Evolutionary conservation across 2,888 invertebrate species (phyloP).

Genomic region (Himalopsyche kuldschensis): DNA sequence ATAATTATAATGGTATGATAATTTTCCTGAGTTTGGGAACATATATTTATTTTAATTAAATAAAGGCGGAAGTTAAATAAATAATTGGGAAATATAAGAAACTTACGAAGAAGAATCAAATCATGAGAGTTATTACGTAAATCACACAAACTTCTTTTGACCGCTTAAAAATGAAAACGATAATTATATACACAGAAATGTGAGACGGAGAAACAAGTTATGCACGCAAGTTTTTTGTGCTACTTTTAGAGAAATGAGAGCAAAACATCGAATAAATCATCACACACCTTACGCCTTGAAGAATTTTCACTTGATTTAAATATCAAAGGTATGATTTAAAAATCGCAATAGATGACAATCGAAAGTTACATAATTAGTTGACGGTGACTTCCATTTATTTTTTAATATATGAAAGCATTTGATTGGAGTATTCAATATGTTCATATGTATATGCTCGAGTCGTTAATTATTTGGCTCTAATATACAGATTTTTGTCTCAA

Average conservation of each 20-base stretch:
- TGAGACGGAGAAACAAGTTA: neutral
- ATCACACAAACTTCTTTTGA: neutral
- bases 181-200: neutral
- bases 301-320: neutral
- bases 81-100: neutral
- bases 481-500: neutral
- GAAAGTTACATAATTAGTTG: neutral
- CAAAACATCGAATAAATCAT: neutral
- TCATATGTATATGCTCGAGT: neutral
- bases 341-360: neutral
- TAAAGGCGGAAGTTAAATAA: neutral
- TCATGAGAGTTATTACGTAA: neutral
- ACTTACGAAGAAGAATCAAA: neutral
- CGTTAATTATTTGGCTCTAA: neutral
- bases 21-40: too few relatives aligned
- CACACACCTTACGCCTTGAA: neutral
- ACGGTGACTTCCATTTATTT: neutral
- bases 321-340: neutral
- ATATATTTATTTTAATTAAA: too few relatives aligned
- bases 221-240: neutral
- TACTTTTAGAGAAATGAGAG: neutral
- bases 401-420: neutral
- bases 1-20: too few relatives aligned
- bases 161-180: neutral
- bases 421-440: neutral